Conservation (phyloP, 2,113 vertebrate genomes). For the Sapajus apella region DNA sequence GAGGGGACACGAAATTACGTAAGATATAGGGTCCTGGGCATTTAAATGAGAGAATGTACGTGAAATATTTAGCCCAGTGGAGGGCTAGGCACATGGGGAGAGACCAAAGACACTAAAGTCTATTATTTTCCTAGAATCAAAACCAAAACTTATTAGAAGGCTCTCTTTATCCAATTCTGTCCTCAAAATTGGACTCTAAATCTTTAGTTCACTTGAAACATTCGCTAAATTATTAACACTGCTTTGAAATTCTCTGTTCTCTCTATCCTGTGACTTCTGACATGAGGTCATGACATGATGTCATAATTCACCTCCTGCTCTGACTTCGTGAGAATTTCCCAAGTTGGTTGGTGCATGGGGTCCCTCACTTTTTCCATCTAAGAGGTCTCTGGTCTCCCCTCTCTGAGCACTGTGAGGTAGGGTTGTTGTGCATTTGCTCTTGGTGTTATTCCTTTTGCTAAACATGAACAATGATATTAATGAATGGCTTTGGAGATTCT, state of each 20-base stretch:
- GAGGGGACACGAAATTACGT: not conserved
- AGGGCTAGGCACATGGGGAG: not conserved
- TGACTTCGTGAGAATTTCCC: slow-evolving; percentile 7
- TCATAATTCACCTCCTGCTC: slow-evolving; percentile 61
- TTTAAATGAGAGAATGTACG: slow-evolving; percentile 21
- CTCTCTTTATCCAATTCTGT: not conserved
- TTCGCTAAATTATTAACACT: not conserved
- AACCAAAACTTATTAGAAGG: not conserved
- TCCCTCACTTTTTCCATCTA: not conserved
- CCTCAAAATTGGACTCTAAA: not conserved
- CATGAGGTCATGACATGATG: slow-evolving; percentile 52
- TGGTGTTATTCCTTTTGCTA: slow-evolving; percentile 24
- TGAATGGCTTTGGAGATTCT: slow-evolving; percentile 13
- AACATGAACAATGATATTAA: not conserved
- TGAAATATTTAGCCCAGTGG: not conserved
- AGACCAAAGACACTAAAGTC: not conserved
- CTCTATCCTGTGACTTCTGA: not conserved
- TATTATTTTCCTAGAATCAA: slow-evolving; percentile 29
- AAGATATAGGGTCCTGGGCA: not conserved
- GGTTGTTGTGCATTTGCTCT: not conserved
- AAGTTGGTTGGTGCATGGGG: not conserved
- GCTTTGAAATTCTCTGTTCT: not conserved
- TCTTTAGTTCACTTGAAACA: slow-evolving; percentile 33
- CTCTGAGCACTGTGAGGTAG: not conserved
- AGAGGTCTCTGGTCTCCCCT: not conserved